Conservation (phyloP, 2,113 vertebrate species). For the Zootoca vivipara region DNA sequence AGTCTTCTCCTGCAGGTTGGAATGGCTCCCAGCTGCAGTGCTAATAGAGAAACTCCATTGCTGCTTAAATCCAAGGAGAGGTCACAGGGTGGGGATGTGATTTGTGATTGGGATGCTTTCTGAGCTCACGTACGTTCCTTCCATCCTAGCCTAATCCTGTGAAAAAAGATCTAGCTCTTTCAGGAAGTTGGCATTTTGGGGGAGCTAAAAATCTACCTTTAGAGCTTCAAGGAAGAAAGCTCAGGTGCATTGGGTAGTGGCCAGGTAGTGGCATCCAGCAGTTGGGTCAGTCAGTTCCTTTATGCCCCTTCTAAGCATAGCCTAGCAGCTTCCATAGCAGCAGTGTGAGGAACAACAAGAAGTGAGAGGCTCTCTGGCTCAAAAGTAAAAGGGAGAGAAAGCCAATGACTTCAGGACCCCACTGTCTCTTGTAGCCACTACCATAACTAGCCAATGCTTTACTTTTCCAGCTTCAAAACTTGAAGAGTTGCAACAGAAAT, state of each 20-base stretch:
- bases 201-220: neutral
- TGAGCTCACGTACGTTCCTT: neutral
- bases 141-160: neutral
- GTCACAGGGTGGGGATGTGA: neutral
- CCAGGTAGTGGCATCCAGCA: neutral
- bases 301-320: neutral
- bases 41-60: neutral
- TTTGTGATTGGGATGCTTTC: neutral
- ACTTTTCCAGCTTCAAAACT: constrained; percentile 19
- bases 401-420: neutral
- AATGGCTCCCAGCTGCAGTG: neutral
- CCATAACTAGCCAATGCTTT: neutral
- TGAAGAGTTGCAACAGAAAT: constrained; percentile 19
- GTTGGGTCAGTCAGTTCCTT: neutral
- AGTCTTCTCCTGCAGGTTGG: neutral
- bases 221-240: neutral
- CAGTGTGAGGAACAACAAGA: too few species aligned
- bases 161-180: neutral
- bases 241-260: neutral
- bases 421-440: neutral
- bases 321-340: neutral
- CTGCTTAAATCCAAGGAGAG: neutral
- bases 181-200: neutral
- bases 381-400: neutral
- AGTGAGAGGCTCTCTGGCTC: neutral